A percentile compares a stretch with the other conserved stretches of the same genome.
These are phyloP conservation scores for Venustoraphidia nigricollis DNA, from an alignment of 2,888 invertebrate species.

Conservation along the genomic window DNA sequence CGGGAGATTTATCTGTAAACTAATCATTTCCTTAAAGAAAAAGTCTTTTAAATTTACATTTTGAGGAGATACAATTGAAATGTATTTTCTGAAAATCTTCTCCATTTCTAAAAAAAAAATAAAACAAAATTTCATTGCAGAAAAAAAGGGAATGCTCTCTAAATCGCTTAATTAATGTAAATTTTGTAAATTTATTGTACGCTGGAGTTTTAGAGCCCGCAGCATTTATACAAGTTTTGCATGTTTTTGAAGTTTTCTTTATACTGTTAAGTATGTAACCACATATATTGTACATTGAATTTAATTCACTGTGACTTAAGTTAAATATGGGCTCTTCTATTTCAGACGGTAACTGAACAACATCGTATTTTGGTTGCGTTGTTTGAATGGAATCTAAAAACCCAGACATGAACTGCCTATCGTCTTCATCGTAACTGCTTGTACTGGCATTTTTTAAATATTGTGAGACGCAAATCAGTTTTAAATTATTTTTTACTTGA, in stretches of 20 bases:
- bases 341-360: constrained; percentile 1
- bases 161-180: no score
- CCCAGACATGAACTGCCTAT: constrained; percentile 10
- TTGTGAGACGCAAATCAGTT: constrained; percentile 12
- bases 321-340: constrained; percentile 5
- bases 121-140: no score
- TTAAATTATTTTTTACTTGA: constrained; percentile 12
- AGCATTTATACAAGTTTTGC: no score
- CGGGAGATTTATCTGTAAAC: no score
- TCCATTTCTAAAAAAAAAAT: no score
- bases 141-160: no score
- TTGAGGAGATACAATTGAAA: no score
- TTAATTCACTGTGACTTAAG: constrained; percentile 10
- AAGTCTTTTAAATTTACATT: no score
- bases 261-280: background rate
- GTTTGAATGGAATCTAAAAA: constrained; percentile 9
- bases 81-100: no score
- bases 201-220: no score
- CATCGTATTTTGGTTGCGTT: constrained; percentile 4
- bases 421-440: constrained; percentile 12
- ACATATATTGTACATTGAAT: constrained; percentile 12
- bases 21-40: no score
- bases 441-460: constrained; percentile 7
- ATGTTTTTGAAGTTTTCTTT: background rate
- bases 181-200: no score